phyloP scores from a whole-genome alignment of 2,797 vertebrate species.

The Sebastes steindachneri region DNA sequence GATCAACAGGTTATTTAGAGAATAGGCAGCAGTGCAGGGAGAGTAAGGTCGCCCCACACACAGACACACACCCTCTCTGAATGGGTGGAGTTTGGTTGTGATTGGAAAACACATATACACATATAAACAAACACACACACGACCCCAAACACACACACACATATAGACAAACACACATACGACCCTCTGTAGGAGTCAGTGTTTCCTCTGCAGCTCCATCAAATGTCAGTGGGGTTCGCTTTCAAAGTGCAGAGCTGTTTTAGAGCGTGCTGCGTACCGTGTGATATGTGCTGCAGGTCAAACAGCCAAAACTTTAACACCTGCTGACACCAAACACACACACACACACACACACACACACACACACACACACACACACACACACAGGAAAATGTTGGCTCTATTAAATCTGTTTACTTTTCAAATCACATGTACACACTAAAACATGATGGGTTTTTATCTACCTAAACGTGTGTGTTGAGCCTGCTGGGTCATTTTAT shows the following conservation, averaged over 20 bases:
- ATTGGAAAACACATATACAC: slow-evolving; percentile 41
- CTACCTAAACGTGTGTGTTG: no score
- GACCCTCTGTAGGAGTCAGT: not conserved
- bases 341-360: no score
- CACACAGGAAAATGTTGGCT: not conserved
- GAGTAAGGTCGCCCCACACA: slow-evolving; percentile 13
- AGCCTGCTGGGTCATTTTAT: no score
- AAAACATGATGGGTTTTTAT: no score
- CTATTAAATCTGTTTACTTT: not conserved
- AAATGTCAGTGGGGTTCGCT: slow-evolving; percentile 69
- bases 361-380: no score
- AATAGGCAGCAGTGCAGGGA: slow-evolving; percentile 43
- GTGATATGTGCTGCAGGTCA: slow-evolving; percentile 8
- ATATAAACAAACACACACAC: not conserved
- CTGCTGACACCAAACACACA: not conserved
- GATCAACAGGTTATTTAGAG: slow-evolving; percentile 81
- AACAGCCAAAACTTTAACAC: not conserved
- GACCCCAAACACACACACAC: not conserved
- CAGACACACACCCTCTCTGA: slow-evolving; percentile 46
- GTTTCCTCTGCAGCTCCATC: slow-evolving; percentile 10
- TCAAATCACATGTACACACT: not conserved
- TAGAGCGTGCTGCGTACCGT: not conserved
- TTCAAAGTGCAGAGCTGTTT: slow-evolving; percentile 38
- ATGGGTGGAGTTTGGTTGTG: slow-evolving; percentile 68
- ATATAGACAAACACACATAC: not conserved